phyloP scores from a whole-genome alignment of 2,888 invertebrate genomes.

The Synergus laeviventris region DNA sequence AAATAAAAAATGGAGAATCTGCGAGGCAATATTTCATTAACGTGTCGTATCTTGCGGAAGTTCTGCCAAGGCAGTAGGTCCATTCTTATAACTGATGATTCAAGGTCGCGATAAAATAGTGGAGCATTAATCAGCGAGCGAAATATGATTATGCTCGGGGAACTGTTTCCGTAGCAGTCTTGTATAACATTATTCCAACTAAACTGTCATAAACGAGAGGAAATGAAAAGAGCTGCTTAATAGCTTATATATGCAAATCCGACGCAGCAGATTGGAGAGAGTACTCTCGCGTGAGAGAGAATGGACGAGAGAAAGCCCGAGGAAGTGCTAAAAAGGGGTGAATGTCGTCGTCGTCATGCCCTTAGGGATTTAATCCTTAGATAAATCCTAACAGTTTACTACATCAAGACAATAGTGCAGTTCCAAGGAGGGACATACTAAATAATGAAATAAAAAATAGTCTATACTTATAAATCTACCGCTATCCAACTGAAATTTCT shows the following conservation, averaged over 20 bases:
- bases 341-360: constrained; percentile 52
- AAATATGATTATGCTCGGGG: constrained; percentile 55
- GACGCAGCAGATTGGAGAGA: constrained; percentile 72
- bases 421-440: background rate
- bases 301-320: constrained; percentile 54
- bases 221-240: constrained; percentile 77
- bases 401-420: constrained; percentile 33
- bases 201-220: constrained; percentile 77
- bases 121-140: constrained; percentile 68
- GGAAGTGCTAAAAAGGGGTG: constrained; percentile 63
- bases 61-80: constrained; percentile 4
- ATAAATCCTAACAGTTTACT: constrained; percentile 45
- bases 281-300: constrained; percentile 59
- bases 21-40: background rate
- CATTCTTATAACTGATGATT: constrained; percentile 41
- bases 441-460: background rate
- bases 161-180: constrained; percentile 73
- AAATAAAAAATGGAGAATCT: background rate
- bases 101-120: constrained; percentile 59
- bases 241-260: constrained; percentile 76
- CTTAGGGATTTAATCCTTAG: constrained; percentile 57
- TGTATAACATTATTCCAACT: constrained; percentile 75
- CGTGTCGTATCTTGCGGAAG: constrained; percentile 32
- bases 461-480: background rate
- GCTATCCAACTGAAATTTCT: no score